Conservation (phyloP, 1,140 invertebrate genomes). For the Cyclina sinensis region DNA sequence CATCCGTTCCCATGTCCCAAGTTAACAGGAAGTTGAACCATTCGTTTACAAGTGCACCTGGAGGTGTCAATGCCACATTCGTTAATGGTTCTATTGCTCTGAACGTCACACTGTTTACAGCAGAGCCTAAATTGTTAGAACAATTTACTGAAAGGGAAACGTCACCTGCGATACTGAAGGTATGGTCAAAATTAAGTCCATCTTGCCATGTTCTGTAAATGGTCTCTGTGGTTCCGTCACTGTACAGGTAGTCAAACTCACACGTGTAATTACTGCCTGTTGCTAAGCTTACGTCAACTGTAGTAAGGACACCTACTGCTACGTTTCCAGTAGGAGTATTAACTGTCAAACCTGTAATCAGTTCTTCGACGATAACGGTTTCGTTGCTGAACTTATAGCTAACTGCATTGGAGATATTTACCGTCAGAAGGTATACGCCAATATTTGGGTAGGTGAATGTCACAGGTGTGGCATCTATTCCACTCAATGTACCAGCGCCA, state of each 20-base stretch:
- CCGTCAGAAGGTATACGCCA: background rate
- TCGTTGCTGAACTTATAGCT: slow-evolving; percentile 6
- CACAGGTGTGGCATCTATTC: background rate
- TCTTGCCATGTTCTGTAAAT: background rate
- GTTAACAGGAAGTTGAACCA: background rate
- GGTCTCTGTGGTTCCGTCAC: background rate
- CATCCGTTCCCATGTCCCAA: slow-evolving; percentile 35
- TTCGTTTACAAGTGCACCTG: slow-evolving; percentile 8
- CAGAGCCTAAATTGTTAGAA: slow-evolving; percentile 27
- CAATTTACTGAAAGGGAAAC: background rate
- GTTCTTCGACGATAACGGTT: slow-evolving; percentile 21
- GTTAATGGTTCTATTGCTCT: slow-evolving; percentile 29
- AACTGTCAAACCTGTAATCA: background rate
- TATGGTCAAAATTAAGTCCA: background rate
- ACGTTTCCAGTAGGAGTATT: background rate
- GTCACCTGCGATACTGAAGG: background rate
- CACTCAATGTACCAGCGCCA: background rate
- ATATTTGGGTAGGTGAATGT: background rate
- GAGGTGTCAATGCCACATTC: slow-evolving; percentile 4
- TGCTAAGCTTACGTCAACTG: background rate
- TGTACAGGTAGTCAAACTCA: background rate
- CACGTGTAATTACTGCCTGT: slow-evolving; percentile 41
- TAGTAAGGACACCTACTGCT: background rate
- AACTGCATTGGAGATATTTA: slow-evolving; percentile 38
- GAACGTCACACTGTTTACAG: too few relatives aligned